A percentile compares a stretch with the other conserved stretches of the same genome.
phyloP scores from a whole-genome alignment of 2,797 vertebrate species.

The Cyclopterus lumpus region DNA sequence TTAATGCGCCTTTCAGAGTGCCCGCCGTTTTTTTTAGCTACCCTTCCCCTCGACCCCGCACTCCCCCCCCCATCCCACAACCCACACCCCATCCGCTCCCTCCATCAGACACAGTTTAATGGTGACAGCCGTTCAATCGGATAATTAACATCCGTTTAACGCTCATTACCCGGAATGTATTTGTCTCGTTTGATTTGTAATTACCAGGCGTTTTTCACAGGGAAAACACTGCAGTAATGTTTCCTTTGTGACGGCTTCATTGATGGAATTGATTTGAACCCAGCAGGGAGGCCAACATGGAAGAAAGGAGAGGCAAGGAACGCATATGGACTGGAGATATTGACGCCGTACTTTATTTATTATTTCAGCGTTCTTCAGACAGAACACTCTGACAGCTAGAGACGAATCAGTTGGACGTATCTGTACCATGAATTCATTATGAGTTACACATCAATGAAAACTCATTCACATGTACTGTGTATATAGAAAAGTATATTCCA shows the following conservation, averaged over 20 bases:
- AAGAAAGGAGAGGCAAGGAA: slow-evolving; percentile 7
- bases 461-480: not conserved
- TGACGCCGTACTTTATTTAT: slow-evolving; percentile 11
- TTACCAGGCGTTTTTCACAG: slow-evolving; percentile 75
- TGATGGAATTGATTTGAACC: slow-evolving; percentile 74
- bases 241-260: slow-evolving; percentile 72
- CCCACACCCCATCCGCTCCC: slow-evolving; percentile 20
- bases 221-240: slow-evolving; percentile 71
- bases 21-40: slow-evolving; percentile 32
- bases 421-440: not conserved
- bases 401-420: not conserved
- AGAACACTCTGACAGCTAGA: not conserved
- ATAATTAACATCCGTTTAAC: slow-evolving; percentile 86
- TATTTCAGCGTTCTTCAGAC: not conserved
- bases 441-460: not conserved
- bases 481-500: not conserved
- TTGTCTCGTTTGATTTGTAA: slow-evolving; percentile 84
- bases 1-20: slow-evolving; percentile 59
- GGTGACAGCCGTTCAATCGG: slow-evolving; percentile 85
- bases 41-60: slow-evolving; percentile 32
- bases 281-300: slow-evolving; percentile 53
- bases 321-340: slow-evolving; percentile 15
- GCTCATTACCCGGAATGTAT: slow-evolving; percentile 82
- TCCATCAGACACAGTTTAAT: slow-evolving; percentile 81
- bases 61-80: not conserved